Evolutionary conservation across 2,113 vertebrate genomes (phyloP), one percentile per base, ranked within the genome.

Genomic region (Rhinichthys klamathensis): DNA sequence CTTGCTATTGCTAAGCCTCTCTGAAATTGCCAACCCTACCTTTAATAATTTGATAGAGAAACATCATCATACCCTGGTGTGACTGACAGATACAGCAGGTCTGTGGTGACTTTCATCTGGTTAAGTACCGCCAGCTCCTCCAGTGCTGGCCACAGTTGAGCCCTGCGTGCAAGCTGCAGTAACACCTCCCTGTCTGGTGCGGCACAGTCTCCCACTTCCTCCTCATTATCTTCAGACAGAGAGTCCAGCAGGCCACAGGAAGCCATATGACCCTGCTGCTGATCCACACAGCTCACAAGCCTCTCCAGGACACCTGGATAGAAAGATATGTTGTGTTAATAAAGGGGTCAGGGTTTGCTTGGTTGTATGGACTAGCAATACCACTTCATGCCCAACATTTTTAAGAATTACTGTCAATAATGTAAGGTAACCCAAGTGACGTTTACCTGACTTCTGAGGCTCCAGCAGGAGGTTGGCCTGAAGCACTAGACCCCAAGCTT

Each of bases 71-170:
- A 96, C 95, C 94, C 78, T 1, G 91, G 92, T 60, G 90, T 91
- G 3, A 94, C 83, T 1, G 92, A 91, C 65, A 94, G 85, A 25
- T 92, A 91, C 83, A 98, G 56, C 23, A 93, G 94, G 89, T 97
- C 95, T 9, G 96, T 90, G 49, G 93, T 96, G 82, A 99, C 85
- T 87, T 94, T 95, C 90, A 98, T 96, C 87, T 96, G 97, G 95
- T 97, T 98, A 27, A 99, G 95, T 0, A 96, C 2, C 0, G 96
- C 94, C 67, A 99, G 83, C 83, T 95, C 91, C 32, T 99, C 98
- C 93, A 97, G 94, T 4, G 93, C 93, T 25, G 98, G 98, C 98
- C 97, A 99, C 65, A 98, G 88, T 86, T 98, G 97, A 77, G 96
- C 92, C 46, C 89, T 90, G 89, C 92, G 95, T 51, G 91, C 90